These are phyloP conservation scores for Tromatobia lineatoria DNA, from an alignment of 2,888 invertebrate species.

Conservation along the genomic window DNA sequence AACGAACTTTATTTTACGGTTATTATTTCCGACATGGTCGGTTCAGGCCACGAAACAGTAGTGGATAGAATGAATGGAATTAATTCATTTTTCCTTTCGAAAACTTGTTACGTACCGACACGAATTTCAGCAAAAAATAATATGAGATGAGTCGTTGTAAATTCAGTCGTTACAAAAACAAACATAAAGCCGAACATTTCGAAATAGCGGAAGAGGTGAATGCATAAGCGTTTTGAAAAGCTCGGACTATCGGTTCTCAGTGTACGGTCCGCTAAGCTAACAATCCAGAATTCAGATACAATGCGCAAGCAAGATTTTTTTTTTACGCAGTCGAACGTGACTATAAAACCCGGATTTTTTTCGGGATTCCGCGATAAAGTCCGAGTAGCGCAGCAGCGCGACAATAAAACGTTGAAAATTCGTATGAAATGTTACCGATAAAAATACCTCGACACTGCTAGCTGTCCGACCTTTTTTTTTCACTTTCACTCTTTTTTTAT, in stretches of 20 bases:
- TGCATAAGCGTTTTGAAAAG: slow-evolving; percentile 29
- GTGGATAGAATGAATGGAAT: neutral
- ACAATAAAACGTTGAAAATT: slow-evolving; percentile 45
- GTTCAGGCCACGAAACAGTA: neutral
- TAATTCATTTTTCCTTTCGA: slow-evolving; percentile 34
- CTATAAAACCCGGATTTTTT: slow-evolving; percentile 33
- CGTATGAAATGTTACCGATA: slow-evolving; percentile 47
- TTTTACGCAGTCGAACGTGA: slow-evolving; percentile 10
- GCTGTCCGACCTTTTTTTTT: slow-evolving; percentile 26
- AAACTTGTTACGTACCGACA: neutral
- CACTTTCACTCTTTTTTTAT: slow-evolving; percentile 23
- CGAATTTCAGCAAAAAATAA: neutral
- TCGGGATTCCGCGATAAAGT: slow-evolving; percentile 30
- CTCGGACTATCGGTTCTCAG: neutral
- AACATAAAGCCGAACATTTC: slow-evolving; percentile 6
- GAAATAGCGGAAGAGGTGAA: slow-evolving; percentile 16
- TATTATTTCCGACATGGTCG: slow-evolving; percentile 23
- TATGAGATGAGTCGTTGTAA: neutral
- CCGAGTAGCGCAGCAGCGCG: slow-evolving; percentile 11
- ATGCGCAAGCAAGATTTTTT: neutral
- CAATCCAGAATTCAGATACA: slow-evolving; percentile 4
- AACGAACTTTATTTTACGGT: slow-evolving; percentile 39
- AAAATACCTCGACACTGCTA: slow-evolving; percentile 24
- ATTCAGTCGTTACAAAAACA: neutral
- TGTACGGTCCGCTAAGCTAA: slow-evolving; percentile 13